Conservation (phyloP, 2,113 vertebrate genomes). For the Coreoperca whiteheadi region DNA sequence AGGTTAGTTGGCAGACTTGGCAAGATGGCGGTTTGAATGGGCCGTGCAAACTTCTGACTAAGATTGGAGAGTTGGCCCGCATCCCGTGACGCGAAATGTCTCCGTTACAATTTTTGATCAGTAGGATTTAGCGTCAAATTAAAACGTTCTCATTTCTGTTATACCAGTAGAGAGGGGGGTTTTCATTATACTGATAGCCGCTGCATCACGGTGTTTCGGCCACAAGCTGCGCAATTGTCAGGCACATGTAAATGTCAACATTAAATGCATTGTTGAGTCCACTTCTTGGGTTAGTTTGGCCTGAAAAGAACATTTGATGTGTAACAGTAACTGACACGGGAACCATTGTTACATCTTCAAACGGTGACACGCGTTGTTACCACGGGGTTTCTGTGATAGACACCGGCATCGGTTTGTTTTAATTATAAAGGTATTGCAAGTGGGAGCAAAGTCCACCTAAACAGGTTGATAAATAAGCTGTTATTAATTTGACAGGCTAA, state of each 20-base stretch:
- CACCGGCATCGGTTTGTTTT: not conserved
- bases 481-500: not conserved
- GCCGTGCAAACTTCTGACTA: not conserved
- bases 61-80: rapidly evolving
- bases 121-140: not conserved
- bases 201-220: not conserved
- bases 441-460: not conserved
- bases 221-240: not conserved
- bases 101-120: not conserved
- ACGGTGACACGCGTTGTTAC: not conserved
- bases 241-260: not conserved
- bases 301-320: not conserved
- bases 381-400: not conserved
- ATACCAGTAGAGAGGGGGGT: not conserved
- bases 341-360: not conserved
- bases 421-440: not conserved
- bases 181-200: too few species aligned
- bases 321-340: not conserved
- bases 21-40: conserved; percentile 55
- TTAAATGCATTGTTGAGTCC: not conserved
- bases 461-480: not conserved
- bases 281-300: too few species aligned
- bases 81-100: not conserved
- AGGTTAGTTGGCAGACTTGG: conserved; percentile 14
- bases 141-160: not conserved